These are phyloP conservation scores for Dromius quadrimaculatus DNA, from an alignment of 2,888 invertebrate species.

Conservation along the genomic window DNA sequence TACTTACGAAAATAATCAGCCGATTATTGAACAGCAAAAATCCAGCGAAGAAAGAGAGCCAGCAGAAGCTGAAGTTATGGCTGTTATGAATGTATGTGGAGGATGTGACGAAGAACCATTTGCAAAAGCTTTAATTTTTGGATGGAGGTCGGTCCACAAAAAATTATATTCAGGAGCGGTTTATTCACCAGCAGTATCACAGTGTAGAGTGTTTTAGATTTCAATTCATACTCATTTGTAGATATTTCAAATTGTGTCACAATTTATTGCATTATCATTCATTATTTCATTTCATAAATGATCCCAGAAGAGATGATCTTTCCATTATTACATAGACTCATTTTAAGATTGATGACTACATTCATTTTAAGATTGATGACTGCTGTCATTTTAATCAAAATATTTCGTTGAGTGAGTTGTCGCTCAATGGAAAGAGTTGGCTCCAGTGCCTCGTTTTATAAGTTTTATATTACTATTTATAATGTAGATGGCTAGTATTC, in stretches of 20 bases:
- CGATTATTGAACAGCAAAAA: conserved; percentile 72
- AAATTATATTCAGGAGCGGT: conserved; percentile 80
- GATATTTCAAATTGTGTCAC: conserved; percentile 40
- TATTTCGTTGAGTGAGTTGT: no score
- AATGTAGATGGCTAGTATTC: conserved; percentile 10
- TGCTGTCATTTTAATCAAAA: no score
- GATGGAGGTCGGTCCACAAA: conserved; percentile 81
- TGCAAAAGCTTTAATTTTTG: conserved; percentile 81
- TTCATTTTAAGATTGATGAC: no score
- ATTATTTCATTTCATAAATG: conserved; percentile 50
- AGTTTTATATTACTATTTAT: conserved; percentile 25
- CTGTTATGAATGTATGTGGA: conserved; percentile 83
- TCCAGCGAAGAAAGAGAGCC: conserved; percentile 82
- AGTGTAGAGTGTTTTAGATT: conserved; percentile 74
- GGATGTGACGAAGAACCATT: conserved; percentile 84
- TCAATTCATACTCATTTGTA: conserved; percentile 36
- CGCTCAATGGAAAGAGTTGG: no score
- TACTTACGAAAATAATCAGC: conserved; percentile 76
- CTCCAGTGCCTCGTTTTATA: no score
- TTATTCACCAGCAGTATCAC: conserved; percentile 75
- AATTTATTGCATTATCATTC: conserved; percentile 40
- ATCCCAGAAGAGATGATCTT: not conserved
- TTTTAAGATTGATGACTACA: not conserved
- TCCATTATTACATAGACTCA: not conserved
- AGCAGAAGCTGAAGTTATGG: conserved; percentile 85